phyloP scores from a whole-genome alignment of 2,113 vertebrate genomes.

The Osmerus mordax region DNA sequence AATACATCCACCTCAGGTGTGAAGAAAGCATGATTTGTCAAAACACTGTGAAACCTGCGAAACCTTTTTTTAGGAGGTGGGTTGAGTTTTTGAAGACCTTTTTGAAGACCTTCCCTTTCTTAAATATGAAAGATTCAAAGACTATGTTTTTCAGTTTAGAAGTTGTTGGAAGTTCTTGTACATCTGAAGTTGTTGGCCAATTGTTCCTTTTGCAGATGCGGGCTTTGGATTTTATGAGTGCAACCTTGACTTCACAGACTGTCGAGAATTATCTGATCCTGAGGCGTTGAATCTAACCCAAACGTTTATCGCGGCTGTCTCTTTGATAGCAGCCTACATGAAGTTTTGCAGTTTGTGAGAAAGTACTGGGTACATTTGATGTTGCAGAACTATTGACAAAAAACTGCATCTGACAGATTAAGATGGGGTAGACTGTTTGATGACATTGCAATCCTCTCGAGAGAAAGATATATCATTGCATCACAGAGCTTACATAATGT shows the following conservation, averaged over 20 bases:
- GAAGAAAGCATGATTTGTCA: conserved; percentile 59
- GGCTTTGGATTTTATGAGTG: conserved; percentile 48
- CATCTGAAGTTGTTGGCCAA: conserved; percentile 42
- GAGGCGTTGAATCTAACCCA: conserved; percentile 40
- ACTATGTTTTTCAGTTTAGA: conserved; percentile 57
- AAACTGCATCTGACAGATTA: conserved; percentile 10
- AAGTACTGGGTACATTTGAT: conserved; percentile 36
- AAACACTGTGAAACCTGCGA: conserved; percentile 47
- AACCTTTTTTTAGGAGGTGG: conserved; percentile 23
- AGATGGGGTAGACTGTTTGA: conserved; percentile 8
- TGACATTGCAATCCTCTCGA: background rate
- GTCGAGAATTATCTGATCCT: conserved; percentile 56
- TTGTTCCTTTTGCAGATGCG: conserved; percentile 46
- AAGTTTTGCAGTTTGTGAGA: conserved; percentile 51
- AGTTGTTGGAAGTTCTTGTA: conserved; percentile 65
- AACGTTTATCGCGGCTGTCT: conserved; percentile 40
- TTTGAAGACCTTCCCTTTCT: conserved; percentile 40
- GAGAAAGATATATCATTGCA: background rate
- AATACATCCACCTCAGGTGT: conserved; percentile 64
- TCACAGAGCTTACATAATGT: background rate
- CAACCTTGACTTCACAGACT: conserved; percentile 58
- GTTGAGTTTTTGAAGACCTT: conserved; percentile 41
- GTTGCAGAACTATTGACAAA: conserved; percentile 26
- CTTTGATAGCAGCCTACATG: conserved; percentile 40
- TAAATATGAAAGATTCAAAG: conserved; percentile 49